Conservation (phyloP, 2,113 vertebrate species). For the Madoqua kirkii region DNA sequence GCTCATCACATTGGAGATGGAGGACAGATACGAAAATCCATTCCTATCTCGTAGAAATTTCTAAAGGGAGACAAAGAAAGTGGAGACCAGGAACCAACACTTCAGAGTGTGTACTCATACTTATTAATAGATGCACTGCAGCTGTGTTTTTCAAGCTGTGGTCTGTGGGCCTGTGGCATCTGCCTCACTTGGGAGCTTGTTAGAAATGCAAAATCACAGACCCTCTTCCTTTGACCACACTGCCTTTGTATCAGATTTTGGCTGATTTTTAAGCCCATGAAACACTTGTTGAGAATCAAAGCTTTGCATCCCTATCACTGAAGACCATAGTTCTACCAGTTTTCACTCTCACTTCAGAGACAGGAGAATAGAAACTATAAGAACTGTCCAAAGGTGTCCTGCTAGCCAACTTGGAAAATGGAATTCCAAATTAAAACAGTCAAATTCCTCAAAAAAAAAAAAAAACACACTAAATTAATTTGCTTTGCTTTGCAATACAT, state of each 20-base stretch:
- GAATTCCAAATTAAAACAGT: background rate
- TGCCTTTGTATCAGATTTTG: background rate
- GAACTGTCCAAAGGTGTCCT: background rate
- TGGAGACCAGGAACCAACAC: background rate
- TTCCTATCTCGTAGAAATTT: background rate
- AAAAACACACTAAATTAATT: background rate
- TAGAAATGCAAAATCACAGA: background rate
- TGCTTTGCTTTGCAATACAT: background rate
- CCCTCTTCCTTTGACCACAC: background rate
- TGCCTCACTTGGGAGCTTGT: background rate
- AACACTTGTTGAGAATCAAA: background rate
- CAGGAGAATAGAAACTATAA: background rate
- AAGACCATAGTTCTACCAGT: background rate
- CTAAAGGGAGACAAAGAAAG: background rate
- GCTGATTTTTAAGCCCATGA: background rate
- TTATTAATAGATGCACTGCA: background rate
- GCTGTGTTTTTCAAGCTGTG: background rate
- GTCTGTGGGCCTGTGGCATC: background rate
- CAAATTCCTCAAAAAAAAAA: background rate
- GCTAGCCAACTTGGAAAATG: background rate
- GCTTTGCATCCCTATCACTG: background rate
- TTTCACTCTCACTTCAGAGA: background rate
- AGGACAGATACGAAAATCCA: slow-evolving; percentile 12
- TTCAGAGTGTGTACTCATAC: background rate
- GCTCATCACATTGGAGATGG: background rate